Percentiles rank a stretch among this genome's conserved stretches.
These are phyloP conservation scores for Rhinoderma darwinii DNA, from an alignment of 2,113 vertebrate genomes.

Conservation along the genomic window DNA sequence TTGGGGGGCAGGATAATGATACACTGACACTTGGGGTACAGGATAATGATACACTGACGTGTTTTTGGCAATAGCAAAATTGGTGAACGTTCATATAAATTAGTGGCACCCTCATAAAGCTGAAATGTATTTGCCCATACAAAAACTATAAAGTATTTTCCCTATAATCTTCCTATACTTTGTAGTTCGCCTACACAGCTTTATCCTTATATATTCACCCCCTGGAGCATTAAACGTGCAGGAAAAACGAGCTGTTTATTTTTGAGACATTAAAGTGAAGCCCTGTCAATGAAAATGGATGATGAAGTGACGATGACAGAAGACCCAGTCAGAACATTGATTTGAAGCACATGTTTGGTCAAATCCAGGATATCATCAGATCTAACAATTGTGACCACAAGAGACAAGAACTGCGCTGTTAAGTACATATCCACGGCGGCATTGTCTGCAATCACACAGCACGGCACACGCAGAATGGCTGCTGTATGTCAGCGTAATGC, in stretches of 20 bases:
- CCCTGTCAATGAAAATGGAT: not conserved
- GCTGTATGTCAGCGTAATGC: not conserved
- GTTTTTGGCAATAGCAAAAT: too few relatives aligned
- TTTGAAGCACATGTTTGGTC: constrained; percentile 3
- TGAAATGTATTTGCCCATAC: too few relatives aligned
- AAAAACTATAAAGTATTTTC: too few relatives aligned
- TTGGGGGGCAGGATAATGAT: too few relatives aligned
- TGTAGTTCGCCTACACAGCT: too few relatives aligned
- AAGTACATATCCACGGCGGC: not conserved
- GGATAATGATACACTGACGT: too few relatives aligned
- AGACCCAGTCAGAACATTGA: not conserved
- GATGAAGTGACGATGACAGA: not conserved
- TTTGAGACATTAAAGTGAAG: not conserved
- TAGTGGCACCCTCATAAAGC: too few relatives aligned
- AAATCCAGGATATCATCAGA: constrained; percentile 7
- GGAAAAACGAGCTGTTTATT: not conserved
- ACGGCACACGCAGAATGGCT: not conserved
- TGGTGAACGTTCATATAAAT: too few relatives aligned
- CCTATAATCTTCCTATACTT: not conserved
- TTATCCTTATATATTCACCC: not conserved
- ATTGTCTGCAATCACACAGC: constrained; percentile 30
- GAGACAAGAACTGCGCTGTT: not conserved
- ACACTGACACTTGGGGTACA: too few relatives aligned
- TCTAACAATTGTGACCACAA: not conserved
- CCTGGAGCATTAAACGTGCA: not conserved